phyloP scores from a whole-genome alignment of 2,797 vertebrate species.

The Malacoctenus gilli region DNA sequence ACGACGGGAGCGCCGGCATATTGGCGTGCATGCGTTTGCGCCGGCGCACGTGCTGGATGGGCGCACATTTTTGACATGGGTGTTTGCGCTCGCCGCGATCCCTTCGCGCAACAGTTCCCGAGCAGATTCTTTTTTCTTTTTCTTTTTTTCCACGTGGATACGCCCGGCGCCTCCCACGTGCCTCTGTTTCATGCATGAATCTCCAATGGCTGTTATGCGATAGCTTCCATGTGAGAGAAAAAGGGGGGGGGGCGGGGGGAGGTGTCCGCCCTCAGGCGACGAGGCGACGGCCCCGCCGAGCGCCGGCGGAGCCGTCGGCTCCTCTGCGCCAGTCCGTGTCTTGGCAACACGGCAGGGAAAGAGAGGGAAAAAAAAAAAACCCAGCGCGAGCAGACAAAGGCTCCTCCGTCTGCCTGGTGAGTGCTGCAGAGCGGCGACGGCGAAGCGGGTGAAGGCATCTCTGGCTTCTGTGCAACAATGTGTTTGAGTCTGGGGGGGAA shows the following conservation, averaged over 20 bases:
- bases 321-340: constrained; percentile 51
- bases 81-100: constrained; percentile 2
- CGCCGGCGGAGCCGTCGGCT: constrained; percentile 51
- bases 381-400: constrained; percentile 61
- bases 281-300: constrained; percentile 49
- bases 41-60: no score
- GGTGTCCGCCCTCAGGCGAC: constrained; percentile 7
- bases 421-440: constrained; percentile 46
- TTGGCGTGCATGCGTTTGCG: constrained; percentile 9
- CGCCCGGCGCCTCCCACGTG: constrained; percentile 2
- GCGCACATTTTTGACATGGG: constrained; percentile 8
- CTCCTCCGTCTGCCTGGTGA: constrained; percentile 59
- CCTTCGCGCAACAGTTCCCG: constrained; percentile 29
- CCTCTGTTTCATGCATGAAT: constrained; percentile 2
- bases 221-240: constrained; percentile 22
- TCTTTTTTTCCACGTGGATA: constrained; percentile 8
- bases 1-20: constrained; percentile 5
- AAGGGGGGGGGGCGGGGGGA: no score
- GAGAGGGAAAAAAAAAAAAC: no score
- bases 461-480: constrained; percentile 49
- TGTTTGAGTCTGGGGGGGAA: no score
- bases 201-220: constrained; percentile 7
- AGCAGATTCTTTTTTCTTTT: constrained; percentile 12
- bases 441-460: constrained; percentile 11
- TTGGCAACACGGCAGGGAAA: constrained; percentile 70